Evolutionary conservation across 2,113 vertebrate species (phyloP).

Genomic region (Thunnus thynnus): DNA sequence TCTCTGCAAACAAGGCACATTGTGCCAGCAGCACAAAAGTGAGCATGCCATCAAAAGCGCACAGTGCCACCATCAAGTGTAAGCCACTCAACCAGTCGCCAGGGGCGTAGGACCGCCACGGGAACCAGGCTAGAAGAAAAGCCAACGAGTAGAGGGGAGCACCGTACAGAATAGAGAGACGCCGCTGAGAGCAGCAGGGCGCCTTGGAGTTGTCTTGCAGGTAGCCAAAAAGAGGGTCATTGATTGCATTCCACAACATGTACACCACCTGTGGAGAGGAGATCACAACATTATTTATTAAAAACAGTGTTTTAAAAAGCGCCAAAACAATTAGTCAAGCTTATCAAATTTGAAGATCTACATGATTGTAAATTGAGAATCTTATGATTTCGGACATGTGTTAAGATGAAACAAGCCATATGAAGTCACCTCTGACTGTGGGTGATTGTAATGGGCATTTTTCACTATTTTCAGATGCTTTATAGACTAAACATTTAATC

Average conservation of each 20-base stretch:
- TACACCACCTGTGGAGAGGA: conserved; percentile 86
- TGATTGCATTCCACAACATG: conserved; percentile 93
- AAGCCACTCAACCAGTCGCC: conserved; percentile 90
- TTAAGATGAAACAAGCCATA: no score
- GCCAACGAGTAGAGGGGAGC: conserved; percentile 87
- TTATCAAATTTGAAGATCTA: no score
- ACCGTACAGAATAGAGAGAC: conserved; percentile 87
- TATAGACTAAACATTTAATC: background rate
- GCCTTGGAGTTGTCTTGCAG: conserved; percentile 87
- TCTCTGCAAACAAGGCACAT: conserved; percentile 89
- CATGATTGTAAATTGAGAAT: no score
- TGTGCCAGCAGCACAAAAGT: conserved; percentile 92
- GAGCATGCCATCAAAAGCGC: conserved; percentile 88
- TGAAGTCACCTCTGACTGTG: background rate
- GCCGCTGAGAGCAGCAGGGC: conserved; percentile 81
- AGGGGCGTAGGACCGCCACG: conserved; percentile 87
- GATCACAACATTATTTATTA: background rate
- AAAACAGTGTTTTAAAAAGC: background rate
- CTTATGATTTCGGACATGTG: no score
- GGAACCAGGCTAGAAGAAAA: conserved; percentile 95
- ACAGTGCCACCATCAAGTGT: conserved; percentile 87
- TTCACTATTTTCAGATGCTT: no score
- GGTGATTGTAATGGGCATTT: no score
- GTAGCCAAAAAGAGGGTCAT: conserved; percentile 91
- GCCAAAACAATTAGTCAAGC: background rate